Evolutionary conservation across 2,888 invertebrate genomes (phyloP), one percentile per base, ranked within the genome.

Genomic region (Coenonympha glycerion): DNA sequence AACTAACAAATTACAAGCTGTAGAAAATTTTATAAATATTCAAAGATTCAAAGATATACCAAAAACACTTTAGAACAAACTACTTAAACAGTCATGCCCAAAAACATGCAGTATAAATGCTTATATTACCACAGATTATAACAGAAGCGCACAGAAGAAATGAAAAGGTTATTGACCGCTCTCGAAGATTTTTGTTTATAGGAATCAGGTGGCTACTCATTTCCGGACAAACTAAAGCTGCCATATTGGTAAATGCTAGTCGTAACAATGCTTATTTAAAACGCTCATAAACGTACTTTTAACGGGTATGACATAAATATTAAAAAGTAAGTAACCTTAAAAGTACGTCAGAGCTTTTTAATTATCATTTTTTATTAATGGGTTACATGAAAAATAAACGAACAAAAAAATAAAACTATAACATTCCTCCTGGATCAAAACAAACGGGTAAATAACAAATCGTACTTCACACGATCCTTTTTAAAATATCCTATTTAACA

Each of bases 191-290:
- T 63, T 61, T 56, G 51, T 53, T 49, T 66, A 69, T 72, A 60
- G 70, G 69, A 63, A 57, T 63, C 55, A 73, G 73, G 62, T 56
- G 58, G 64, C 80, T 82, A 81, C 73, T 55, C 49, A 52, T 68
- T 62, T 66, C 59, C 63, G 67, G 60, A 60, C 53, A 67, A 36
- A 68, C 74, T 77, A 85, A 46, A 81, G 84, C 86, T 85, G 86
- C 85, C 86, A 78, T 83, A 80, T 87, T 87, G 87, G 87, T 87
- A 87, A 87, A 87, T 87, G 87, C 83, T 84, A 85, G 41, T 84
- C 84, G 41, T 71, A 71, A 68, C 71, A 74, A 71, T 68, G 66
- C 59, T 66, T 68, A 77, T 79, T 73, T 68, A 66, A 68, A 31
- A 55, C 59, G 71, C 76, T 76, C 68, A 72, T 60, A 65, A 61